Evolutionary conservation across 2,888 invertebrate species (phyloP), one percentile per base, ranked within the genome.

Genomic region (Mythimna lalbum): DNA sequence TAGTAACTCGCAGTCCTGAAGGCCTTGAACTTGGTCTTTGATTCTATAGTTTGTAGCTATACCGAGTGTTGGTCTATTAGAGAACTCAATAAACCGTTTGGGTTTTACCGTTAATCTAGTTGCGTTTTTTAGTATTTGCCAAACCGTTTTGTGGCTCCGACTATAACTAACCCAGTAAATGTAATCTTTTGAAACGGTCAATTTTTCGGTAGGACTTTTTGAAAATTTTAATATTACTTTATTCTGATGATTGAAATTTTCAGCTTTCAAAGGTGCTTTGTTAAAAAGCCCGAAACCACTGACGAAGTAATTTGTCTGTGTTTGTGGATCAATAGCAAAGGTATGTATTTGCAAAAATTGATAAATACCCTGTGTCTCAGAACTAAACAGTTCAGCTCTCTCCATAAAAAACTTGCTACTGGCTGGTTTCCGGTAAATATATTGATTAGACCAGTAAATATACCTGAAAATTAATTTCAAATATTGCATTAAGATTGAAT

Each of bases 381-480:
- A 94, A 9, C 98, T 98, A 88, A 97, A 97, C 60, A 98, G 94
- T 65, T 96, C 96, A 1, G 98, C 97, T 69, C 98, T 96, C 90
- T 98, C 98, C 70, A 99, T 98, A 97, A 97, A 4, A 98, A 31
- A 4, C 0, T 7, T 7, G 9, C 33, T 0, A 33, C 27, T 1
- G 27, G 4, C 27, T 27, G 7, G 9, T 9, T 9, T 33, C 33
- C n/a, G 94, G 7, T 14, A 93, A 87, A 98, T 97, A 84, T 97
- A 97, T 0, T n/a, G 0, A 92, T 98, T 99, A 10, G 98, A 97
- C 98, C 99, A 99, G 90, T 98, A 99, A 73, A 99, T 93, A 78
- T 97, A 97, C 65, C 98, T 97, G 91, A 39, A 95, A 93, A 70
- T 73, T 60, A 66, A 69, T 1, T 19, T 17, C 21, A 2, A 60